Evolutionary conservation across 2,797 vertebrate genomes (phyloP), one percentile per base, ranked within the genome.

Genomic region (Columba guinea): DNA sequence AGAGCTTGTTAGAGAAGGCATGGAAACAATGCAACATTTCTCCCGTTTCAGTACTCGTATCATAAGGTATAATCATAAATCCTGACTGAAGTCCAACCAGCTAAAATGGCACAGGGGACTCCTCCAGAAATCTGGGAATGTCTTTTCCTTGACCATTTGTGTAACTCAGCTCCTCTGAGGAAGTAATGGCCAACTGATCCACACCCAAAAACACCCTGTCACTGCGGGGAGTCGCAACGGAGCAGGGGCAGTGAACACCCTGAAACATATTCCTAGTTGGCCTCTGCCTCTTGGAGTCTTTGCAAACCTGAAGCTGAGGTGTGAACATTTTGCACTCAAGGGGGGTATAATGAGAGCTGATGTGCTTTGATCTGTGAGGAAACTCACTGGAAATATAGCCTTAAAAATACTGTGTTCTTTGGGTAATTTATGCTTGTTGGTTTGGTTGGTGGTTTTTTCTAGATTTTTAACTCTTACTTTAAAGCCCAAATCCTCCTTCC

Each of bases 1-100:
- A 90, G 65, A 85, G 59, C 65, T 88, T 93, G 76, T 93, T 96
- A 94, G 63, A 79, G 73, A 87, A 91, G 30, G 49, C 55, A 78
- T 41, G 51, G 71, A 93, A 96, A 94, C 5, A 87, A 46, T 79
- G 7, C 39, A 76, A 65, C 86, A 88, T 84, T 90, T 90, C 41
- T 86, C 28, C 51, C 2, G 0, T 84, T 94, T 86, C 74, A 56
- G 26, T 46, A 65, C 68, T 93, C 1, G 3, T 60, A 91, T 81
- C 21, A 32, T 73, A 56, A 87, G 44, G 19, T 56, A 70, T 78
- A 76, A 87, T 81, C 69, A 70, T 92, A 91, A 95, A 93, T 95
- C 80, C 69, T 88, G 69, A 59, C 59, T 67, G 39, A 35, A 86
- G 59, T 49, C 55, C 2, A 12, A 68, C 74, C 63, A 74, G 32